Evolutionary conservation across 2,888 invertebrate genomes (phyloP).

Genomic region (Romanomermis culicivorax): DNA sequence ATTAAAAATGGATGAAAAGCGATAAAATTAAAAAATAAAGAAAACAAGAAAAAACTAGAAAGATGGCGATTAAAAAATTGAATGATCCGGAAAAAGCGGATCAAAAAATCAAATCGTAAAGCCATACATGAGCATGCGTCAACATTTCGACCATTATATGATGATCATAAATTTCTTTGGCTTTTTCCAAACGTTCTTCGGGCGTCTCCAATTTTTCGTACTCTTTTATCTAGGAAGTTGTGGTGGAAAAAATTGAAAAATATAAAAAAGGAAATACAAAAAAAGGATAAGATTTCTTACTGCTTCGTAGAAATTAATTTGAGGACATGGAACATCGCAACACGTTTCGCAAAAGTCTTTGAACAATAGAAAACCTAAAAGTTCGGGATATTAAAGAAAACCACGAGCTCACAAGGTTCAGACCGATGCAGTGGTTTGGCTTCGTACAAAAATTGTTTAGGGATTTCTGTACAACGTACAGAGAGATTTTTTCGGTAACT

Average conservation of each 20-base stretch:
- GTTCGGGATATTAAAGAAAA: neutral
- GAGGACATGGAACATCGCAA: slow-evolving; percentile 84
- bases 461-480: too few species aligned
- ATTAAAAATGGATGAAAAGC: too few species aligned
- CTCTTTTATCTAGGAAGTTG: slow-evolving; percentile 60
- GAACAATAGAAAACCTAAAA: slow-evolving; percentile 80
- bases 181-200: slow-evolving; percentile 80
- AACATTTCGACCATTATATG: slow-evolving; percentile 99
- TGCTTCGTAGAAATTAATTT: slow-evolving; percentile 98
- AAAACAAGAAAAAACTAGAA: too few species aligned
- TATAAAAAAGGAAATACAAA: slow-evolving; percentile 7
- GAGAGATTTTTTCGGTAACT: too few species aligned
- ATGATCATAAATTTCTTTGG: slow-evolving; percentile 93
- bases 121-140: slow-evolving; percentile 92
- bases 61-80: too few species aligned
- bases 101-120: too few species aligned
- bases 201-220: slow-evolving; percentile 94
- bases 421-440: too few species aligned
- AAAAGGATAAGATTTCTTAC: too few species aligned
- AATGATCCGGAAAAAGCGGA: too few species aligned
- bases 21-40: too few species aligned
- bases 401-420: too few species aligned
- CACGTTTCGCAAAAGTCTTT: slow-evolving; percentile 97
- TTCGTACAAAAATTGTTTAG: too few species aligned
- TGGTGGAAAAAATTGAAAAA: slow-evolving; percentile 2